Base-by-base conservation (phyloP, 2,888 invertebrate species). In the Digitonthophagus gazella region DNA sequence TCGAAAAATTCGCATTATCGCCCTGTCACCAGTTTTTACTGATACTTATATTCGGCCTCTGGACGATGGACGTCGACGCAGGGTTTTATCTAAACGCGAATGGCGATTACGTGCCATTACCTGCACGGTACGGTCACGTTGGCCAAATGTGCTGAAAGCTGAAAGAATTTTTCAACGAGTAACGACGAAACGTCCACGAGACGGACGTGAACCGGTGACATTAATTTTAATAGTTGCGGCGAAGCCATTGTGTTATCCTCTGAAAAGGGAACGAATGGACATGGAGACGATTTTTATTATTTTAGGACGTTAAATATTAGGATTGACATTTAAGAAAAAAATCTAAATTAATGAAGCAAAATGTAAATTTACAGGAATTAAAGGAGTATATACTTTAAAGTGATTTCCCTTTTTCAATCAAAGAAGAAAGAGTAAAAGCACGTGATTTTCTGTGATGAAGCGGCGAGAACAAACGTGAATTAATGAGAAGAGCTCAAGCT, bases 401-500 rank as follows among this genome's bases (percentile, higher is more conserved):
- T 44, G 28, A 8, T 11, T 6, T 11, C 8, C 11, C 28, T 8
- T 44, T 44, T 44, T 44, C 28, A 44, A 44, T 44, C 28, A 44
- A 44, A 44, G n/a, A n/a, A n/a, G n/a, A n/a, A 44, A 8, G 28
- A 44, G 28, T 44, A 44, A 11, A 44, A 44, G 11, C 11, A 44
- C 8, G 11, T 6, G 28, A 44, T 8, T 44, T 44, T 44, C 11
- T 11, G 28, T n/a, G n/a, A n/a, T n/a, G n/a, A n/a, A n/a, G n/a
- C n/a, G n/a, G 6, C 28, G 65, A 68, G 58, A 66, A 65, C 18
- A 64, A 63, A 66, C 67, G 58, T 65, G 65, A 70, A 70, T 70
- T 67, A 65, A 65, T 70, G 70, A 70, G 66, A 67, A 67, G 69
- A 58, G 67, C 67, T 67, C 16, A 69, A 70, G 56, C 68, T 70